A percentile compares a stretch with the other conserved stretches of the same genome.
phyloP scores from a whole-genome alignment of 1,140 invertebrate genomes.

The Cydia splendana region DNA sequence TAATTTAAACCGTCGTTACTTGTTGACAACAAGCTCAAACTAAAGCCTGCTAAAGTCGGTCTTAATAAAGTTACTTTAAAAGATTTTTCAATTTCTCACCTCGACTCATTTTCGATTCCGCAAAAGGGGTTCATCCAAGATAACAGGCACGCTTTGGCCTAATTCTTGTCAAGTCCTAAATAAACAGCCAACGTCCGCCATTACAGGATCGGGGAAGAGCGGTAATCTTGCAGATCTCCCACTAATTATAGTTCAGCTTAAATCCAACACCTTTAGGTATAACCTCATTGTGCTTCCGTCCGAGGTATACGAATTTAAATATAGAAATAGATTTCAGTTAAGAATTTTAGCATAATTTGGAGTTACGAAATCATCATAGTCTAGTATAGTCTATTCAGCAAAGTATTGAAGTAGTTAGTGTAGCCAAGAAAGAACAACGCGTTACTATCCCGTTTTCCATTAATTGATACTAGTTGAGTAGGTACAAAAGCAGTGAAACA shows the following conservation, averaged over 20 bases:
- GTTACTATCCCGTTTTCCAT: no score
- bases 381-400: no score
- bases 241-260: slow-evolving; percentile 69
- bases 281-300: slow-evolving; percentile 13
- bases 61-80: neutral
- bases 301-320: neutral
- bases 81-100: slow-evolving; percentile 30
- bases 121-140: slow-evolving; percentile 25
- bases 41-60: slow-evolving; percentile 34
- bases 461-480: neutral
- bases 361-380: no score
- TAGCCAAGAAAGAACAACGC: no score
- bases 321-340: neutral
- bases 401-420: no score
- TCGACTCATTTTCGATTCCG: slow-evolving; percentile 1
- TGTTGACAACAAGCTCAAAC: slow-evolving; percentile 48
- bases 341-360: no score
- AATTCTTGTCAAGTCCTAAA: slow-evolving; percentile 70
- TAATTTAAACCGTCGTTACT: slow-evolving; percentile 51
- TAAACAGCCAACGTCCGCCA: slow-evolving; percentile 58
- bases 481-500: slow-evolving; percentile 1
- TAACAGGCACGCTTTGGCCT: slow-evolving; percentile 49
- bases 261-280: slow-evolving; percentile 49
- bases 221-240: slow-evolving; percentile 69
- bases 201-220: slow-evolving; percentile 53